phyloP scores from a whole-genome alignment of 2,888 invertebrate species.

The Orthosia incerta region DNA sequence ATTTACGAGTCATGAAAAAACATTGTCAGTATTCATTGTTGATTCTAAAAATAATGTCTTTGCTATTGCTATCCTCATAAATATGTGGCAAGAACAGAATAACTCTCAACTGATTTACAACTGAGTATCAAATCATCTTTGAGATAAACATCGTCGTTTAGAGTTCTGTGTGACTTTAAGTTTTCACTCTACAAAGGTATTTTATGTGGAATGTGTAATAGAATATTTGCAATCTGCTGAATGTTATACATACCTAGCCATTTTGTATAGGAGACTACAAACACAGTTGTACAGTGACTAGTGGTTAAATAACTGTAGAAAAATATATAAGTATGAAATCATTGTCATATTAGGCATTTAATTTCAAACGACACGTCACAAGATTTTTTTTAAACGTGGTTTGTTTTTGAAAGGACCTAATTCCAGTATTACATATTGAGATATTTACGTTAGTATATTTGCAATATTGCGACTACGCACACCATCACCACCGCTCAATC shows the following conservation, averaged over 20 bases:
- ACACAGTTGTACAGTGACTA: too few species aligned
- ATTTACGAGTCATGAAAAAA: slow-evolving; percentile 7
- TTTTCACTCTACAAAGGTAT: slow-evolving; percentile 32
- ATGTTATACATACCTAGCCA: background rate
- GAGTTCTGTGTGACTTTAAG: slow-evolving; percentile 30
- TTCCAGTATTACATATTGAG: background rate
- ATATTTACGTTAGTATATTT: slow-evolving; percentile 18
- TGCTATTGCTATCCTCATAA: slow-evolving; percentile 24
- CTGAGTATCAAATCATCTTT: slow-evolving; percentile 27
- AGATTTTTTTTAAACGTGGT: background rate
- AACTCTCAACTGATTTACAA: slow-evolving; percentile 41
- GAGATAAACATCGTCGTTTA: slow-evolving; percentile 40
- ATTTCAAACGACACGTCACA: background rate
- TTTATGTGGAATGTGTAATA: slow-evolving; percentile 33
- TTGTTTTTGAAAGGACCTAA: background rate
- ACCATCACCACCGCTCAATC: slow-evolving; percentile 31
- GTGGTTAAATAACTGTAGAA: too few species aligned
- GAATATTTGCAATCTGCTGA: background rate
- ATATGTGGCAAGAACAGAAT: slow-evolving; percentile 35
- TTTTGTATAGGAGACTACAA: background rate
- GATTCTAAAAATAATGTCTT: slow-evolving; percentile 22
- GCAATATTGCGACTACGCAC: slow-evolving; percentile 9
- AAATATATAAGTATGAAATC: too few species aligned
- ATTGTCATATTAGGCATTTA: too few species aligned
- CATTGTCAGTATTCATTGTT: background rate